phyloP scores from a whole-genome alignment of 1,140 invertebrate species.

The Cotesia glomerata region DNA sequence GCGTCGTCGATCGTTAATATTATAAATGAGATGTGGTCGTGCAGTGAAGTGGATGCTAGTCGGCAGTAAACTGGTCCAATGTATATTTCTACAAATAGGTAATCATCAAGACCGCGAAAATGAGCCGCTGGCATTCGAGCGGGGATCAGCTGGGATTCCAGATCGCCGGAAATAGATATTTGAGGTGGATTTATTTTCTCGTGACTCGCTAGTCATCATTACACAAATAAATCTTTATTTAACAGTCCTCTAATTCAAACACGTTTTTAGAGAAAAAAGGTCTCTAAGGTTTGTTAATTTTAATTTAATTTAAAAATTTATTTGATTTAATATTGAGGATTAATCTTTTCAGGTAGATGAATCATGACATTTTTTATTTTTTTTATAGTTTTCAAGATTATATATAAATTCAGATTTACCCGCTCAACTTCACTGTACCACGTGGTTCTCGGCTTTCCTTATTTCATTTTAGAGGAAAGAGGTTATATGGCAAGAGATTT shows the following conservation, averaged over 20 bases:
- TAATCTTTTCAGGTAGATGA: too few relatives aligned
- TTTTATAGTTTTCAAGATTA: too few relatives aligned
- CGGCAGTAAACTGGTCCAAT: background rate
- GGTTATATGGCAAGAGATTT: too few relatives aligned
- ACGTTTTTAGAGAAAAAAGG: background rate
- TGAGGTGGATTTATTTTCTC: background rate
- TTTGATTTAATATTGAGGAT: too few relatives aligned
- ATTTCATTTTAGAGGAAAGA: too few relatives aligned
- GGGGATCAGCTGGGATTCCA: background rate
- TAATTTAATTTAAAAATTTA: background rate
- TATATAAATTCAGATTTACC: too few relatives aligned
- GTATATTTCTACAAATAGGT: constrained; percentile 20
- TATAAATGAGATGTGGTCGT: too few relatives aligned
- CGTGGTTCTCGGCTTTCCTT: too few relatives aligned
- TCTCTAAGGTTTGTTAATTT: background rate
- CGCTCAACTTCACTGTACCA: too few relatives aligned
- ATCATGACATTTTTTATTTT: too few relatives aligned
- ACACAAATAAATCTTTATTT: background rate
- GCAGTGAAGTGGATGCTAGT: background rate
- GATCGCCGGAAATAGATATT: constrained; percentile 2
- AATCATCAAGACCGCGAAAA: constrained; percentile 6
- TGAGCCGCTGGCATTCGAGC: background rate
- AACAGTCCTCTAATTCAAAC: background rate
- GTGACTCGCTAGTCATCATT: too few relatives aligned
- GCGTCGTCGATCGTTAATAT: too few relatives aligned